Base-by-base conservation (phyloP, 2,888 invertebrate species). In the Synergus gifuensis region DNA sequence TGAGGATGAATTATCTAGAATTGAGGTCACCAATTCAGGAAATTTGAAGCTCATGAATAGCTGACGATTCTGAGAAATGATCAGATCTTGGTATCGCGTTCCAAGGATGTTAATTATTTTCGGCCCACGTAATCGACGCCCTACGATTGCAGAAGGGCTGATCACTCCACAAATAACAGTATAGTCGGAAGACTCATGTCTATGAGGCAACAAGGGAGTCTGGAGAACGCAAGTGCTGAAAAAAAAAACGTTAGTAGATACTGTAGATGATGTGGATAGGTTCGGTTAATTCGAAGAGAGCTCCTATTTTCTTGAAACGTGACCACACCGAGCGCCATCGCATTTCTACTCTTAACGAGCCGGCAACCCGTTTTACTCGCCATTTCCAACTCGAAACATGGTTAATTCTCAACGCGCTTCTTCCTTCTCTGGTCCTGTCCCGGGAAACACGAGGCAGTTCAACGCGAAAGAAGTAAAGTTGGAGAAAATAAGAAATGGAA, bases 321-420 rank as follows among this genome's bases (percentile, higher is more conserved):
- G 88, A 89, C 86, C 84, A 79, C 80, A 79, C 67, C 82, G 82
- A 78, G 77, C 46, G 58, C 44, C 76, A 76, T 81, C 81, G 80
- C 66, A 81, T 85, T 77, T 80, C 79, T 76, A 64, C 76, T 64
- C 58, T 84, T 89, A 89, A 89, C 89, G 89, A 89, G 84, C 86
- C 84, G 84, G 85, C 86, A 89, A 88, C 88, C 88, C 87, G 89
- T 88, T 89, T 89, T 88, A 88, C 87, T 88, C 87, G 84, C 89
- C 87, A 89, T 89, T 89, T 87, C 85, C 84, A 86, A 87, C 85
- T 83, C 88, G 84, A 88, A 89, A 89, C 87, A 86, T 82, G 82
- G 85, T 89, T 89, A 88, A 85, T 85, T 85, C 81, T 46, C 78
- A 3, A 40, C 58, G 83, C 83, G 76, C 79, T 63, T 81, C 79